Base-by-base conservation (phyloP, 1,140 invertebrate species). In the Leptopilina clavipes region DNA sequence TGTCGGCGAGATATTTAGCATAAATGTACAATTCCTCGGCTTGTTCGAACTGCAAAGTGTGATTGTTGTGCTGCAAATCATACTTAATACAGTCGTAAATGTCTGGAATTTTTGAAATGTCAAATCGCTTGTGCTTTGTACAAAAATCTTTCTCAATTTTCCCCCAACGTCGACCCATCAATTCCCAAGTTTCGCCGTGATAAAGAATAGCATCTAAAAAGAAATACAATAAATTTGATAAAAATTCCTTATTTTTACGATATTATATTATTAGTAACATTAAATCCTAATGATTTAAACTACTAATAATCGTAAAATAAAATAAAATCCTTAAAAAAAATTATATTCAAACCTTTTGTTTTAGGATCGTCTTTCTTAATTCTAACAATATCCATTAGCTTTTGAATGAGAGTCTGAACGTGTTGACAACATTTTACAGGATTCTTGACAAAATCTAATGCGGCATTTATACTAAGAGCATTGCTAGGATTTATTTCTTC, bases 1-100 rank as follows among this genome's bases (percentile, higher is more conserved):
- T 97, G 89, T 99, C 98, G 2, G 98, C 98, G 75, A 99, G 90
- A 86, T 98, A 97, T 90, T 99, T 99, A 0, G 97, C 96, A 89
- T 97, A 96, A 44, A 96, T 96, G 86, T 99, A 99, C 18, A 99
- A 91, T 88, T 99, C 97, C 87, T 99, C 97, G 0, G 98, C 95
- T 86, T 97, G 93, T 83, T 98, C 95, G 89, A 98, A 99, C 88
- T 98, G 96, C 82, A 99, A 87, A 0, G 96, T 97, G 86, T 98
- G 95, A 85, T 98, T 96, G 89, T 99, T 99, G 86, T 99, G 99
- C 85, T 99, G 98, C 76, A 99, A 89, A 91, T 99, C 98, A 87
- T 98, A 99, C 86, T 99, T 99, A 81, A 99, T 99, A 87, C 98
- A 99, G 91, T 99, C 99, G 86, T 99, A 99, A 80, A 99, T 99